A percentile compares a stretch with the other conserved stretches of the same genome.
Conservation (phyloP, 1,140 invertebrate genomes). For the Panagrolaimus sp. region DNA sequence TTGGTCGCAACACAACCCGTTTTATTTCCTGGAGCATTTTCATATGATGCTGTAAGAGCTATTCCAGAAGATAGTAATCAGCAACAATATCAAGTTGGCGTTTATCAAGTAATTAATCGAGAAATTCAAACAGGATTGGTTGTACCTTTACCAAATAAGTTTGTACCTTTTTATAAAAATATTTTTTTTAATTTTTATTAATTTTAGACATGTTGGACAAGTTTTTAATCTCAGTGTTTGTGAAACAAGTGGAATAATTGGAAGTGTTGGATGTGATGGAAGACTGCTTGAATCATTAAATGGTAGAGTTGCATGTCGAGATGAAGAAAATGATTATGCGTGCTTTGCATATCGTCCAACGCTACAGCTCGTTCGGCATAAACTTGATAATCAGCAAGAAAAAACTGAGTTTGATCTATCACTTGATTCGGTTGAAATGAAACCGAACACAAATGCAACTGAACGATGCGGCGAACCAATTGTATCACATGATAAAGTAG, state of each 20-base stretch:
- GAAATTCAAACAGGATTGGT: neutral
- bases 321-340: neutral
- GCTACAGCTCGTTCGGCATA: neutral
- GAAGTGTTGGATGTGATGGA: neutral
- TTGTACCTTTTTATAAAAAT: neutral
- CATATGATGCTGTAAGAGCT: neutral
- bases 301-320: neutral
- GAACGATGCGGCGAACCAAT: neutral
- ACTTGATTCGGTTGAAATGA: neutral
- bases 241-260: neutral
- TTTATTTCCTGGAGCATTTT: neutral
- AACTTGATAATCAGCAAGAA: neutral
- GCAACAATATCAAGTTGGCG: neutral
- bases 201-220: slow-evolving; percentile 3
- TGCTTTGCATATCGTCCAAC: neutral
- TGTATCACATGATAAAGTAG: neutral
- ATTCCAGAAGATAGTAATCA: neutral
- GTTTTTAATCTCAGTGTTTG: neutral
- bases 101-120: neutral
- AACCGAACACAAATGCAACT: neutral
- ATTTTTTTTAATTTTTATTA: neutral
- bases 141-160: neutral
- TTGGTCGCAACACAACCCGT: neutral
- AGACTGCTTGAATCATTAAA: neutral
- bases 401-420: neutral